phyloP scores from a whole-genome alignment of 2,888 invertebrate genomes.

The Perithous albicinctus region DNA sequence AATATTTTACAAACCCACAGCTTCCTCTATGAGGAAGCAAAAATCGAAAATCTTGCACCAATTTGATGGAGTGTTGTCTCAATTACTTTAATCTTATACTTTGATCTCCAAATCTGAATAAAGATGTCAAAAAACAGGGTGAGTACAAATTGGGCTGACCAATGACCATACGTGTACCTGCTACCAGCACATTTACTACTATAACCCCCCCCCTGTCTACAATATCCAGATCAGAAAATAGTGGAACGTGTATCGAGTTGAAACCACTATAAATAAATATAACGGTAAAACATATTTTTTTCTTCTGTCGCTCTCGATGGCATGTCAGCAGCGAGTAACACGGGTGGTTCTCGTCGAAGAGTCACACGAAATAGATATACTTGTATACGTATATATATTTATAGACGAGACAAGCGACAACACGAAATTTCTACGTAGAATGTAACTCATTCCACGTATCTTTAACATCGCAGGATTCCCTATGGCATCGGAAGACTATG shows the following conservation, averaged over 20 bases:
- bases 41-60: background rate
- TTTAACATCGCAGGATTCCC: background rate
- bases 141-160: background rate
- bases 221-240: background rate
- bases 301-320: background rate
- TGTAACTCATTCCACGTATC: background rate
- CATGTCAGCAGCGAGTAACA: background rate
- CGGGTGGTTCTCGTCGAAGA: background rate
- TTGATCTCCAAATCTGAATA: background rate
- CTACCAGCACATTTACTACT: background rate
- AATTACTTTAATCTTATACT: background rate
- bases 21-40: too few species aligned
- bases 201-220: too few species aligned
- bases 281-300: constrained; percentile 6
- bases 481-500: background rate
- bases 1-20: too few species aligned
- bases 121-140: background rate
- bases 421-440: background rate
- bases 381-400: constrained; percentile 26
- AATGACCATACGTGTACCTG: too few species aligned
- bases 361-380: background rate
- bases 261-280: background rate
- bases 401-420: constrained; percentile 18
- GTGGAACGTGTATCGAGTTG: background rate
- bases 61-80: background rate